These are phyloP conservation scores for Sebastes cheni DNA, from an alignment of 2,797 vertebrate species.

Conservation along the genomic window DNA sequence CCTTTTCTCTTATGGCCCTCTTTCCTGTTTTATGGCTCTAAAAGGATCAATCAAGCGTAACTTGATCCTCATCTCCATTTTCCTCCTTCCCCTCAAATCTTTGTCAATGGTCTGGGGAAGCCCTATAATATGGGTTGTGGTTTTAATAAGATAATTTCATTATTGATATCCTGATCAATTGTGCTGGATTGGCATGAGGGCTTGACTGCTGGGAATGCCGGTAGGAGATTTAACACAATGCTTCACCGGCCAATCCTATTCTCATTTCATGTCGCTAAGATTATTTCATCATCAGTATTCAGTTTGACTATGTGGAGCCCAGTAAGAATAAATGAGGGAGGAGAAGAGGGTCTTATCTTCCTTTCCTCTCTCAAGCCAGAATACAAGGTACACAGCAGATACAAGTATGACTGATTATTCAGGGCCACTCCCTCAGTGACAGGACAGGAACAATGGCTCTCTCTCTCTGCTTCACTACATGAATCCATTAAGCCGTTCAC, in stretches of 20 bases:
- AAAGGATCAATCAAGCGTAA: slow-evolving; percentile 65
- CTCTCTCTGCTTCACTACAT: not conserved
- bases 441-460: not conserved
- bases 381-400: not conserved
- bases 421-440: not conserved
- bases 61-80: slow-evolving; percentile 33
- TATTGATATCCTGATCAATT: slow-evolving; percentile 43
- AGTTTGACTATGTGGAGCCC: not conserved
- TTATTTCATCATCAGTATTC: not conserved
- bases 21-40: slow-evolving; percentile 62
- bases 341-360: not conserved
- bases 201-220: slow-evolving; percentile 37
- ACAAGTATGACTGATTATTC: not conserved
- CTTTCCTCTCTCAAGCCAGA: not conserved
- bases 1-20: slow-evolving; percentile 21
- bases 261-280: not conserved
- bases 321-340: not conserved
- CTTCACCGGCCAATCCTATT: not conserved
- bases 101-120: slow-evolving; percentile 38
- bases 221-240: not conserved
- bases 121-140: slow-evolving; percentile 43
- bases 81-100: slow-evolving; percentile 17
- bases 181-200: slow-evolving; percentile 28
- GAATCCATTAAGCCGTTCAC: slow-evolving; percentile 5
- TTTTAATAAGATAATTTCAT: slow-evolving; percentile 53